Evolutionary conservation across 2,113 vertebrate species (phyloP), one percentile per base, ranked within the genome.

Genomic region (Entelurus aequoreus): DNA sequence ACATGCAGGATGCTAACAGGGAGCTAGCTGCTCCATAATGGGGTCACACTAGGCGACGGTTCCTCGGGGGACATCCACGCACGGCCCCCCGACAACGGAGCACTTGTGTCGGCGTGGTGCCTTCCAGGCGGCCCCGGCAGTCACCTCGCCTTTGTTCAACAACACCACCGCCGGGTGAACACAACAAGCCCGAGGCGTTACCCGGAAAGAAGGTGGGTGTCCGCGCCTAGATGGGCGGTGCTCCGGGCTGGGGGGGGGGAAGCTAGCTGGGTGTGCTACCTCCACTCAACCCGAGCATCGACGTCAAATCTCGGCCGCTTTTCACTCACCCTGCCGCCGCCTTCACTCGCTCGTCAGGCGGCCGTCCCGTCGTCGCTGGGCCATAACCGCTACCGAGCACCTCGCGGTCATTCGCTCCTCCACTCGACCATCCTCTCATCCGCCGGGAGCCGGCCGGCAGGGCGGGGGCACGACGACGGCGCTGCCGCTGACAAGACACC

Each of bases 361-460:
- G 40, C 21, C 16, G 10, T 35, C 2, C 11, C 21, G n/a, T 6
- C 48, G 48, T 84, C 72, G 85, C 78, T 85, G 40, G 72, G 49
- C 70, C 72, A 63, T 55, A n/a, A 21, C 51, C 49, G 38, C 72
- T 40, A 57, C n/a, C n/a, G n/a, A n/a, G n/a, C n/a, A 69, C 81
- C 10, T 71, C 37, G 9, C 70, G 75, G 84, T 84, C 79, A 83
- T 76, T 76, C 48, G 60, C 71, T 62, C 59, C 46, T 71, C 73
- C 42, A 65, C 70, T 80, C 75, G 57, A 84, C 58, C 85, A 85
- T 88, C 72, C 76, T 84, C 71, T 71, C 78, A 67, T 65, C 63
- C 77, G 66, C 68, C 63, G 63, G 65, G 67, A 78, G 44, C 75
- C 78, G 74, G 80, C 52, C 55, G 38, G 40, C 14, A 16, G 8